Conservation (phyloP, 2,797 vertebrate species). For the Eutrigla gurnardus region DNA sequence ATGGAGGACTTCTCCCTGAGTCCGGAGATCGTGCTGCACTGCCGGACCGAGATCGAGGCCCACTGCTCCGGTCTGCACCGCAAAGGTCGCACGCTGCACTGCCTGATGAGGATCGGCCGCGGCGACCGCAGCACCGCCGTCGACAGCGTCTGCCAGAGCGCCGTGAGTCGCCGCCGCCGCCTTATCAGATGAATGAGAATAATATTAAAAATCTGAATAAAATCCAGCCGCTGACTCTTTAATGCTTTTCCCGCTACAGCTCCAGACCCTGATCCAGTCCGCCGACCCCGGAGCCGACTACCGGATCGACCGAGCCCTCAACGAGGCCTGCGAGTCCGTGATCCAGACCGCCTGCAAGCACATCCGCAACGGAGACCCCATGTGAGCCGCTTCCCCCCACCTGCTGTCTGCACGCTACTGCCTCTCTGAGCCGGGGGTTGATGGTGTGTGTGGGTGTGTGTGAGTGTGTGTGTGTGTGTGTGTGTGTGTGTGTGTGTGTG, state of each 20-base stretch:
- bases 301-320: constrained; percentile 93
- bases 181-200: too few species aligned
- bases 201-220: background rate
- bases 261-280: constrained; percentile 94
- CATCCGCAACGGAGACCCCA: constrained; percentile 94
- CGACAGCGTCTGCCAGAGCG: constrained; percentile 90
- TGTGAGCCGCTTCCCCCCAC: constrained; percentile 79
- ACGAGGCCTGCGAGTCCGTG: constrained; percentile 96
- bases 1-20: constrained; percentile 98
- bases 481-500: constrained; percentile 15
- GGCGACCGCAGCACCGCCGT: constrained; percentile 89
- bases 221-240: background rate
- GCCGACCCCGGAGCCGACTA: constrained; percentile 95
- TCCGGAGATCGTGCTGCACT: constrained; percentile 95
- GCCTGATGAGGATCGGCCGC: constrained; percentile 92
- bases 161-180: constrained; percentile 78
- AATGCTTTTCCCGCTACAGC: constrained; percentile 73
- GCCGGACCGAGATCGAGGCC: constrained; percentile 92
- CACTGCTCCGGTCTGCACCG: constrained; percentile 94
- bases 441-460: background rate
- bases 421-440: too few species aligned
- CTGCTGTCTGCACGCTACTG: too few species aligned
- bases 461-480: background rate
- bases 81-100: constrained; percentile 94
- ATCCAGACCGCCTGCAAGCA: constrained; percentile 98